Evolutionary conservation across 35 echinoderm and acorn worm genomes (phyloP).

Genomic region (Patiria miniata): DNA sequence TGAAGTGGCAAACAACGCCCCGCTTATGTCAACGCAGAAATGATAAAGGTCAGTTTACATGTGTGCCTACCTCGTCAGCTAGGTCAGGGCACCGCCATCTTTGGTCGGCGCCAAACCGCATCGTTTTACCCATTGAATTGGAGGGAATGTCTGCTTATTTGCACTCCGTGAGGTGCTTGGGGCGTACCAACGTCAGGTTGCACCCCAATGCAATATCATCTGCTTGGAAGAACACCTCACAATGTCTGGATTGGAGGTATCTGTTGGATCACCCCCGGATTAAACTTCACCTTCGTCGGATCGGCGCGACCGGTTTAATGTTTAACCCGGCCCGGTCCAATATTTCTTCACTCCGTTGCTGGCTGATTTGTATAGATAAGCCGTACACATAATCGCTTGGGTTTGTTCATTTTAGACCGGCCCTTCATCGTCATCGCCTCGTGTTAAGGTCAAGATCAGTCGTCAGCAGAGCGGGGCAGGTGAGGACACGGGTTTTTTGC

Average conservation of each 20-base stretch:
- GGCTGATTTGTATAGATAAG: background rate
- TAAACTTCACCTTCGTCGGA: background rate
- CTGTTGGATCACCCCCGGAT: background rate
- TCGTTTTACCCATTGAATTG: background rate
- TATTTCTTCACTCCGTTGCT: background rate
- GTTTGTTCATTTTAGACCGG: background rate
- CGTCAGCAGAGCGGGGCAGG: slow-evolving; percentile 1
- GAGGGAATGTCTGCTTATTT: background rate
- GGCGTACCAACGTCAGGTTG: background rate
- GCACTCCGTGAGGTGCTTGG: background rate
- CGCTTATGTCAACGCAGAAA: slow-evolving; percentile 16
- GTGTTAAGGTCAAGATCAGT: slow-evolving; percentile 16
- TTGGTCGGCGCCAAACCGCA: slow-evolving; percentile 13
- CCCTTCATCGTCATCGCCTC: background rate
- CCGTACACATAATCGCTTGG: background rate
- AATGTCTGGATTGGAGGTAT: background rate
- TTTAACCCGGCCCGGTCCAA: background rate
- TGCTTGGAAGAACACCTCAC: background rate
- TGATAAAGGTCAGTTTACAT: slow-evolving; percentile 1
- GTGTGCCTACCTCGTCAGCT: background rate
- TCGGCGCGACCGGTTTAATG: background rate
- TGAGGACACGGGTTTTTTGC: background rate
- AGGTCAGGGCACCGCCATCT: slow-evolving; percentile 18
- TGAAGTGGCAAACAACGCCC: slow-evolving; percentile 19
- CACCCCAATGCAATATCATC: background rate